phyloP scores from a whole-genome alignment of 1,140 invertebrate genomes.

The Pseudachorutes palmiensis region DNA sequence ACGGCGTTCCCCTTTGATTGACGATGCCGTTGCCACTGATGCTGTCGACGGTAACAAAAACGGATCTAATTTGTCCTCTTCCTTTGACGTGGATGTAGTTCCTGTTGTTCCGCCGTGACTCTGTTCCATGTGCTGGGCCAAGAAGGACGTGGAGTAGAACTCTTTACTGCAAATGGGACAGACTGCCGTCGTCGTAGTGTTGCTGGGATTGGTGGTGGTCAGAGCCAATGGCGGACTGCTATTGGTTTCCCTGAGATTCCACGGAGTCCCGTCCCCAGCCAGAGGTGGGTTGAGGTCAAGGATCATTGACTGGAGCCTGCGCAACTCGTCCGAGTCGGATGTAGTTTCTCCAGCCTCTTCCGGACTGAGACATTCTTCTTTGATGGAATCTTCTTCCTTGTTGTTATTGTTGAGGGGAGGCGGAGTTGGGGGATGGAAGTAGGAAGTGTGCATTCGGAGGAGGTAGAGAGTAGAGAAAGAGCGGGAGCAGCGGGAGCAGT shows the following conservation, averaged over 20 bases:
- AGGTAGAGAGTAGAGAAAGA: slow-evolving; percentile 51
- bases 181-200: slow-evolving; percentile 12
- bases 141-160: slow-evolving; percentile 52
- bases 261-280: slow-evolving; percentile 47
- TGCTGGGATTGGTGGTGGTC: background rate
- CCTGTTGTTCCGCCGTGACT: slow-evolving; percentile 35
- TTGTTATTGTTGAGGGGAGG: slow-evolving; percentile 42
- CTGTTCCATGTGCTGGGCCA: slow-evolving; percentile 53
- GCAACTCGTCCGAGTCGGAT: slow-evolving; percentile 56
- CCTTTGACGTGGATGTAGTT: slow-evolving; percentile 19
- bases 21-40: background rate
- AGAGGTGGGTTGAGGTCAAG: slow-evolving; percentile 73
- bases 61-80: background rate
- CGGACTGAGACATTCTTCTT: slow-evolving; percentile 13
- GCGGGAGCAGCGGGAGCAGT: slow-evolving; percentile 50
- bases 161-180: slow-evolving; percentile 51
- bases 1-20: slow-evolving; percentile 17
- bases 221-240: slow-evolving; percentile 26
- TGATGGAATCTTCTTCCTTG: slow-evolving; percentile 38
- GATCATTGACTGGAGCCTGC: slow-evolving; percentile 85
- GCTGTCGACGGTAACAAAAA: background rate
- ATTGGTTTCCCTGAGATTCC: slow-evolving; percentile 42
- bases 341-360: slow-evolving; percentile 20
- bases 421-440: slow-evolving; percentile 42
- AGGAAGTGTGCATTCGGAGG: slow-evolving; percentile 49